Evolutionary conservation across 2,888 invertebrate species (phyloP), one percentile per base, ranked within the genome.

Genomic region (Pyrgus malvae): DNA sequence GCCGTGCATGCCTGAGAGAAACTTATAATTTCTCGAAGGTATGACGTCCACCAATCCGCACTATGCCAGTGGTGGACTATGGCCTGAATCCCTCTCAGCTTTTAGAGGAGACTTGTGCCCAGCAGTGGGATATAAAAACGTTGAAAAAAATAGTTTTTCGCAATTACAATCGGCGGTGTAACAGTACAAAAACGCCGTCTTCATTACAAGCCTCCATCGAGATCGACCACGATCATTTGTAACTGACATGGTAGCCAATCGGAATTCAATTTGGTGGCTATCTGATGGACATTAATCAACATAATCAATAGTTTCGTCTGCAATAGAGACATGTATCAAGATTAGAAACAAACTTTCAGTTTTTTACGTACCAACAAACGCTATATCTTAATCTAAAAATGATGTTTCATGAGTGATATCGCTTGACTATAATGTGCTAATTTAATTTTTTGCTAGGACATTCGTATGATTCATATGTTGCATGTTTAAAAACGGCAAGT

Each of bases 231-330:
- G 31, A 69, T 74, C 74, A 77, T 76, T 77, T 74, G 70, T 75
- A 63, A 72, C 76, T 74, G 74, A 71, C 76, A 70, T 66, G 62
- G 68, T 62, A 62, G 64, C 63, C 63, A 46, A 57, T 57, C 54
- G 57, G 54, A 56, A 64, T 67, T 66, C 65, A 63, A 66, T 68
- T 66, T 64, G 58, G 53, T 63, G 64, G 64, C 66, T 62, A 69
- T 67, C 65, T 57, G 53, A 55, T 60, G 48, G 48, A 56, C 65
- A 69, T 69, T 66, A 67, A 68, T 69, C 67, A 64, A 48, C 49
- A 27, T 57, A 59, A 59, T 62, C 60, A 57, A 62, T 61, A 56
- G 40, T 42, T 53, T 38, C 6, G 48, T 49, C 33, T 16, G 40
- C 35, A 14, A 53, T 53, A 40, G 31, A 46, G 45, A 53, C 53